Conservation (phyloP, 2,113 vertebrate genomes). For the Phrynocephalus versicolor region DNA sequence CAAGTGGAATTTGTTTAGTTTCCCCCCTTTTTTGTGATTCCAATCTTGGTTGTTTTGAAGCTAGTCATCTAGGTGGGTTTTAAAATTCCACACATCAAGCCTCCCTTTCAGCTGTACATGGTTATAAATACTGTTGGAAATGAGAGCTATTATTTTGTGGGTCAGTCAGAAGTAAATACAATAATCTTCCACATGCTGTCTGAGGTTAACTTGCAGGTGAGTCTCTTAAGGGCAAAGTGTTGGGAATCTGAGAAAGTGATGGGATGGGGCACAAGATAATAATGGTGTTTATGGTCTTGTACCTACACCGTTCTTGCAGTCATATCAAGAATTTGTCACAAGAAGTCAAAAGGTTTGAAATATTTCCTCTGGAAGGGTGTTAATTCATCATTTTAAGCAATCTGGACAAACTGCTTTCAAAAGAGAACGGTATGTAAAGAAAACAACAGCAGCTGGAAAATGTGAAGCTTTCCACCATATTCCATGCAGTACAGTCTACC, state of each 20-base stretch:
- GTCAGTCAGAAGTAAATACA: conserved; percentile 27
- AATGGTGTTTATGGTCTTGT: conserved; percentile 9
- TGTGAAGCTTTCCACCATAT: neutral
- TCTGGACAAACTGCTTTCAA: conserved; percentile 13
- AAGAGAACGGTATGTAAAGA: neutral
- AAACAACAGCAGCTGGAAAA: neutral
- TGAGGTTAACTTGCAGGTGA: neutral
- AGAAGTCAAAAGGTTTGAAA: conserved; percentile 38
- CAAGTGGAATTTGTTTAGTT: neutral
- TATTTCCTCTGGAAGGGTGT: neutral
- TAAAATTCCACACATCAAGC: neutral
- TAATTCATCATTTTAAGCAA: conserved; percentile 22
- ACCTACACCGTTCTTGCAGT: neutral
- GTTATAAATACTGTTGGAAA: conserved; percentile 8
- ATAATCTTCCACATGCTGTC: conserved; percentile 13
- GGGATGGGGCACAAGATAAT: neutral
- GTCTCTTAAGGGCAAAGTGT: conserved; percentile 5
- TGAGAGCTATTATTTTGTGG: neutral
- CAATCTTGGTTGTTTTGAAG: neutral
- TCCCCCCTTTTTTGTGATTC: neutral
- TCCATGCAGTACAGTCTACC: neutral
- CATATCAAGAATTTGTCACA: neutral
- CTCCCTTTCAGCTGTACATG: neutral
- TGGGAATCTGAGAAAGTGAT: conserved; percentile 4
- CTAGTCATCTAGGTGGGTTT: neutral